These are phyloP conservation scores for Sitobion miscanthi DNA, from an alignment of 1,140 invertebrate genomes.

Conservation along the genomic window DNA sequence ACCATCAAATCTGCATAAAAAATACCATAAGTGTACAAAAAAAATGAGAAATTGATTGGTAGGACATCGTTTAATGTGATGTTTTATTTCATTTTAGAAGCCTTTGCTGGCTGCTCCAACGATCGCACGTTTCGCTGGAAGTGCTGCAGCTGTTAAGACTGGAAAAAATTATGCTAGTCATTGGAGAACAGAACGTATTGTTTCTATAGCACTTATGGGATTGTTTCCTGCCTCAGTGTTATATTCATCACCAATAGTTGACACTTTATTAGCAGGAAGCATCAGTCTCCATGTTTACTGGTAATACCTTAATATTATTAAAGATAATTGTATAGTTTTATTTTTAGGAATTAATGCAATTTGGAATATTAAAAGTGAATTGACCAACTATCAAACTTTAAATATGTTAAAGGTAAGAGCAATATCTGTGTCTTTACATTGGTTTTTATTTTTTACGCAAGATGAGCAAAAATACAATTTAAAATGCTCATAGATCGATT, in stretches of 20 bases:
- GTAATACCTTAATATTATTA: background rate
- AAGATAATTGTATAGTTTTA: background rate
- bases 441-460: background rate
- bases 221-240: constrained; percentile 41
- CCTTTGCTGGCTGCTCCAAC: constrained; percentile 10
- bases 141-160: background rate
- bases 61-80: too few relatives aligned
- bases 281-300: constrained; percentile 32
- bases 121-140: constrained; percentile 12
- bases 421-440: background rate
- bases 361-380: background rate
- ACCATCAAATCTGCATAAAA: background rate
- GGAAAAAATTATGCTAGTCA: constrained; percentile 26
- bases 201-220: constrained; percentile 37
- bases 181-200: constrained; percentile 39
- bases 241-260: constrained; percentile 25
- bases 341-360: background rate
- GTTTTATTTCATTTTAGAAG: constrained; percentile 1
- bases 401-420: background rate
- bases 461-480: too few relatives aligned
- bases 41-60: too few relatives aligned
- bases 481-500: background rate
- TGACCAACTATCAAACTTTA: background rate
- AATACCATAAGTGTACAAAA: too few relatives aligned
- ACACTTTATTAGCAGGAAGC: constrained; percentile 41